These are phyloP conservation scores for Crocodylus rhombifer DNA, from an alignment of 2,797 vertebrate species.

Conservation along the genomic window DNA sequence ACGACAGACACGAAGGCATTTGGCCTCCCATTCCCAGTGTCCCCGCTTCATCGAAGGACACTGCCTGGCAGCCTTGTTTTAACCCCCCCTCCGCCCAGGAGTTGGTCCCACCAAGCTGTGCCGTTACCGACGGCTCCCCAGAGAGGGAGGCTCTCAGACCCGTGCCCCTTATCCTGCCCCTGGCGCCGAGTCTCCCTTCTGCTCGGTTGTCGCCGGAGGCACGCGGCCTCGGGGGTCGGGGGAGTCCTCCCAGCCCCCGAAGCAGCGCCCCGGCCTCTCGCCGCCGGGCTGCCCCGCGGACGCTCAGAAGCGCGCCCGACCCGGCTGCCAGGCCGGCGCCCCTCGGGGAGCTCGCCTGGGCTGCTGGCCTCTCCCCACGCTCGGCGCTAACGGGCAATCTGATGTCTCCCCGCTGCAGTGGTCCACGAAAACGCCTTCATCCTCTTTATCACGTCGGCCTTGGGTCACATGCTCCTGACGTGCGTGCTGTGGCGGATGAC, in stretches of 20 bases:
- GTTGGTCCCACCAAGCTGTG: fast-evolving
- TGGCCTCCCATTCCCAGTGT: fast-evolving
- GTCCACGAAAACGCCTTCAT: constrained; percentile 91
- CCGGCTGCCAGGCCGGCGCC: background rate
- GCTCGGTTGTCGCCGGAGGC: fast-evolving
- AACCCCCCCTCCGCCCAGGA: fast-evolving
- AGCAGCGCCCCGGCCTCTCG: background rate
- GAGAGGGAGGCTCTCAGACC: fast-evolving
- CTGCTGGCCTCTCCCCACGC: background rate
- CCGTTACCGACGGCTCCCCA: background rate
- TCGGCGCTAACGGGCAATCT: background rate
- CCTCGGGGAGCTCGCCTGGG: fast-evolving
- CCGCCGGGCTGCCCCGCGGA: background rate
- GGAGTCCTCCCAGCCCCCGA: background rate
- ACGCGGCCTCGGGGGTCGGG: background rate
- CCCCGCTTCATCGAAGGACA: fast-evolving
- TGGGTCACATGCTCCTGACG: constrained; percentile 91
- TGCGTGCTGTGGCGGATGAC: constrained; percentile 90
- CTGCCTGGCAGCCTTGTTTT: fast-evolving
- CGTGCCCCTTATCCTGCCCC: background rate
- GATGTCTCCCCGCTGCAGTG: constrained; percentile 79
- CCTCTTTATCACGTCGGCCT: constrained; percentile 86
- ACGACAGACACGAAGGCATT: fast-evolving
- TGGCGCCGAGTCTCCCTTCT: background rate
- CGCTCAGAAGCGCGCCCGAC: too few species aligned